Evolutionary conservation across 2,113 vertebrate genomes (phyloP).

Genomic region (Collichthys lucidus): DNA sequence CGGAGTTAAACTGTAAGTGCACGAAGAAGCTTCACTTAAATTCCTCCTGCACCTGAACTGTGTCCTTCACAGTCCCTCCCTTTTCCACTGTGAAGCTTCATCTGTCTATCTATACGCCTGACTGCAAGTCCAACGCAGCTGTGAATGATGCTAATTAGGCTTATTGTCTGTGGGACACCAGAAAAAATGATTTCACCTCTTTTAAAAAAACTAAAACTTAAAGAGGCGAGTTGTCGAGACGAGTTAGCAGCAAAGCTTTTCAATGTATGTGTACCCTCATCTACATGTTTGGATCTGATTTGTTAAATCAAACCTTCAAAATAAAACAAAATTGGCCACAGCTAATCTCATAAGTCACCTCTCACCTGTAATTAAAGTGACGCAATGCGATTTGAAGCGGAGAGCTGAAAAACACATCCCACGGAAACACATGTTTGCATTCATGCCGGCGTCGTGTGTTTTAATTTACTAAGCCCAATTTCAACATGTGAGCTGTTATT

Average conservation of each 20-base stretch:
- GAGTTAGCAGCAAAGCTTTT: background rate
- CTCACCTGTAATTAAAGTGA: no score
- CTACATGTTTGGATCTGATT: background rate
- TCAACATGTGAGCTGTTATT: no score
- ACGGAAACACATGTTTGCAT: no score
- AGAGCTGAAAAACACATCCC: no score
- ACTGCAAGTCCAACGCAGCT: constrained; percentile 16
- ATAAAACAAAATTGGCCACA: background rate
- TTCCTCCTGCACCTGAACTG: background rate
- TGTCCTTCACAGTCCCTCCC: no score
- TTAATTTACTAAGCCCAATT: no score
- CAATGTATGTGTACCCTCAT: background rate
- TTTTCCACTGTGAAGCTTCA: no score
- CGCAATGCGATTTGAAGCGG: no score
- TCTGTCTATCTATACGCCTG: constrained; percentile 47
- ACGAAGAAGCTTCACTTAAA: background rate
- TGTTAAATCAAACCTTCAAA: background rate
- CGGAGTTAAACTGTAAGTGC: background rate
- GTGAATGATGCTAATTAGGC: constrained; percentile 12
- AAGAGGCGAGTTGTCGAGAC: background rate
- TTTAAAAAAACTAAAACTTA: background rate
- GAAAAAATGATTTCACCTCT: background rate
- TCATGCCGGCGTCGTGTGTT: no score
- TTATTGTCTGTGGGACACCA: background rate
- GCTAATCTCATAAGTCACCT: no score